Base-by-base conservation (phyloP, 2,797 vertebrate genomes). In the Hemibagrus guttatus region DNA sequence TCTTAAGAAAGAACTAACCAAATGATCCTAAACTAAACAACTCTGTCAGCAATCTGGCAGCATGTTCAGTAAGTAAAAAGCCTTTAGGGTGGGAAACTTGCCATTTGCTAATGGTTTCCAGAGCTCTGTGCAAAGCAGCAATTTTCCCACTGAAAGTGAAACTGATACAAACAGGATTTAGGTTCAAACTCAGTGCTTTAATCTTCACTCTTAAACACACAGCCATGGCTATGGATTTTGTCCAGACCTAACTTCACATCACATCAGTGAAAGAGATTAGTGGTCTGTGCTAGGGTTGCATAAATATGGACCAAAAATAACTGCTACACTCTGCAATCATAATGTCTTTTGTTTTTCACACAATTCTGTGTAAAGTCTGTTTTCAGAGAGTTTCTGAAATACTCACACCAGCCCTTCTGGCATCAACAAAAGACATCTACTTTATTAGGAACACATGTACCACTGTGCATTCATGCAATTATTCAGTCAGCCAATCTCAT, bases 21-120 rank as follows among this genome's bases (percentile, higher is more conserved):
- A 78, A 56, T 12, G 19, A 23, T 58, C 13, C 19, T 80, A 61
- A 80, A 8, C 56, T 61, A 39, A 80, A 80, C 78, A 78, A 12
- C 16, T 76, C 49, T 78, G 8, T 31, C 17, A 59, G 31, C 61
- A 80, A 61, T 80, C 35, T 61, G 35, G 78, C 35, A 4, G 78
- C 13, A 61, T 42, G 12, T 42, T 80, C 19, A n/a, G 19, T 78
- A 39, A 81, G 39, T 46, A 4, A 46, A 63, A 64, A 46, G 58
- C 79, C 14, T 61, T 81, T 49, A 49, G 59, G 14, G 39, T 81
- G 39, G 59, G 59, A 64, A n/a, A 6, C 23, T 5, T 81, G 39
- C 59, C 79, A 81, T 49, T 59, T 81, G 35, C 79, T 64, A 64
- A 81, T 81, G 59, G 79, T n/a, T 46, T 64, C 59, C 59, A 81